A percentile compares a stretch with the other conserved stretches of the same genome.
Evolutionary conservation across 2,113 vertebrate genomes (phyloP).

Genomic region (Podilymbus podiceps): DNA sequence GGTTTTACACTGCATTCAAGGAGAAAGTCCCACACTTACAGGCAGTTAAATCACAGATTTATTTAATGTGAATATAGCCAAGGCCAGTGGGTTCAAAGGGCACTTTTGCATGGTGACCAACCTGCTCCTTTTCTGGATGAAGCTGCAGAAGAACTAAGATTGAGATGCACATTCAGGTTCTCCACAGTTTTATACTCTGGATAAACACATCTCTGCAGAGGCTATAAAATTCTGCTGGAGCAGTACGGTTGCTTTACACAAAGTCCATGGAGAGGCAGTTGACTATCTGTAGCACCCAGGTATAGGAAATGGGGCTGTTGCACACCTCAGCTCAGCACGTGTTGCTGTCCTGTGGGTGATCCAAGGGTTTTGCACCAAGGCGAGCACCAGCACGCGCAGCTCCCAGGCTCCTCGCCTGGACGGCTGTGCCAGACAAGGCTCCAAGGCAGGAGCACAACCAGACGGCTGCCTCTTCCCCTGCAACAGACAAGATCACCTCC

Average conservation of each 20-base stretch:
- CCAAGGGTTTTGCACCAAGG: fast-evolving
- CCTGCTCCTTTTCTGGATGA: not conserved
- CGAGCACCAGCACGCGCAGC: not conserved
- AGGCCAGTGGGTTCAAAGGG: not conserved
- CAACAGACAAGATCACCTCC: not conserved
- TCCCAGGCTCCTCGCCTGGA: not conserved
- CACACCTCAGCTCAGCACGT: not conserved
- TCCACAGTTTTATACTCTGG: not conserved
- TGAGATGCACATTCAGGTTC: not conserved
- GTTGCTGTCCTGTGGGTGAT: not conserved
- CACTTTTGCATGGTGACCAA: not conserved
- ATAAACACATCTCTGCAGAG: not conserved
- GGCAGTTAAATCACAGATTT: not conserved
- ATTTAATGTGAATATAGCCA: not conserved
- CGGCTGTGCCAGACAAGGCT: not conserved
- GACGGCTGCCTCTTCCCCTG: not conserved
- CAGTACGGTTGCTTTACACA: not conserved
- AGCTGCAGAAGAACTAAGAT: not conserved
- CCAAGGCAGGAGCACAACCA: not conserved
- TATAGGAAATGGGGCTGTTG: not conserved
- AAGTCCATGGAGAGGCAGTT: not conserved
- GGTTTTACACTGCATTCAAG: not conserved
- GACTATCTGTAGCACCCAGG: not conserved
- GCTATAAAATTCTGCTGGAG: not conserved
- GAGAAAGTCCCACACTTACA: not conserved